A percentile compares a stretch with the other conserved stretches of the same genome.
Evolutionary conservation across 2,797 vertebrate genomes (phyloP).

Genomic region (Cossypha caffra): DNA sequence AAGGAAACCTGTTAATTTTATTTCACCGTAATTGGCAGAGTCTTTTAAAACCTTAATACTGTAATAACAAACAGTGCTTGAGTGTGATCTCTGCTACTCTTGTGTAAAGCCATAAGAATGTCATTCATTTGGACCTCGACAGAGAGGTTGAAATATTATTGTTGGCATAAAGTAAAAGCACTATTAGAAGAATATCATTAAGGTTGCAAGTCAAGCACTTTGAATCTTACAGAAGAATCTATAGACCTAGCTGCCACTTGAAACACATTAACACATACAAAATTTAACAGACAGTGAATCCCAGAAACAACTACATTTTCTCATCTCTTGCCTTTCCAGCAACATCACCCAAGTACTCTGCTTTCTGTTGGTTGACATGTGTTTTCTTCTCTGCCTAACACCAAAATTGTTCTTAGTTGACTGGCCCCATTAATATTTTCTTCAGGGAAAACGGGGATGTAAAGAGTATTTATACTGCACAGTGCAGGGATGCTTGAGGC

Average conservation of each 20-base stretch:
- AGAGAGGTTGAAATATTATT: background rate
- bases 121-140: background rate
- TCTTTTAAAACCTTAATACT: constrained; percentile 5
- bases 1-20: background rate
- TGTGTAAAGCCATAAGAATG: constrained; percentile 12
- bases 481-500: background rate
- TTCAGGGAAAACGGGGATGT: background rate
- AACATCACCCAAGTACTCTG: background rate
- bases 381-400: background rate
- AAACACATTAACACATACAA: background rate
- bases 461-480: background rate
- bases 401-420: background rate
- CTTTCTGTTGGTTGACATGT: accelerated
- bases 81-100: background rate
- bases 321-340: background rate
- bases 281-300: background rate
- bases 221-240: background rate
- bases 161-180: background rate
- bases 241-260: background rate
- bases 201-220: background rate
- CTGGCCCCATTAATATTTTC: background rate
- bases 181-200: background rate
- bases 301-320: background rate
- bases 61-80: background rate
- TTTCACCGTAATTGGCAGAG: background rate